Evolutionary conservation across 2,888 invertebrate species (phyloP).

Genomic region (Ennomos fuscantarius): DNA sequence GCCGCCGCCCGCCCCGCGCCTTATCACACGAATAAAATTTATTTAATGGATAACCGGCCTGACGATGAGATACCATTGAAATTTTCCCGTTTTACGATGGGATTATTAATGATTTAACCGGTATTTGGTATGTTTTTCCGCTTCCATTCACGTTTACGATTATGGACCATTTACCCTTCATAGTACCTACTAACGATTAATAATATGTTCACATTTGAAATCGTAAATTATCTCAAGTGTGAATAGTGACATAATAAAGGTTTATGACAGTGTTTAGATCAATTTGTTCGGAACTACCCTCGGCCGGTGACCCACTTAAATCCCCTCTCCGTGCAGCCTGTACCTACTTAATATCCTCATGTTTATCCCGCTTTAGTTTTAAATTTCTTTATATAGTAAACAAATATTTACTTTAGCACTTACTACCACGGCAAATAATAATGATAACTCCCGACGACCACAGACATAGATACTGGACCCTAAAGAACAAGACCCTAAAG

Average conservation of each 20-base stretch:
- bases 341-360: background rate
- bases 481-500: too few relatives aligned
- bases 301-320: constrained; percentile 16
- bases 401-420: constrained; percentile 1
- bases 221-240: constrained; percentile 24
- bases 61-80: constrained; percentile 73
- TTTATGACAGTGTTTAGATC: constrained; percentile 8
- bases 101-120: constrained; percentile 66
- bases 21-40: constrained; percentile 82
- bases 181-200: constrained; percentile 12
- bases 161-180: constrained; percentile 34
- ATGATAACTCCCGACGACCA: too few relatives aligned
- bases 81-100: constrained; percentile 65
- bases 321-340: background rate
- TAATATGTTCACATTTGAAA: constrained; percentile 23
- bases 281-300: constrained; percentile 10
- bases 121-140: constrained; percentile 56
- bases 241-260: constrained; percentile 18
- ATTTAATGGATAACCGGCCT: constrained; percentile 80
- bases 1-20: constrained; percentile 72
- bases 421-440: too few relatives aligned
- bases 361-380: constrained; percentile 4
- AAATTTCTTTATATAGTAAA: constrained; percentile 8
- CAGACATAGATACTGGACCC: too few relatives aligned
- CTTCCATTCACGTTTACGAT: constrained; percentile 47